These are phyloP conservation scores for Channallabes apus DNA, from an alignment of 2,797 vertebrate genomes.

Conservation along the genomic window DNA sequence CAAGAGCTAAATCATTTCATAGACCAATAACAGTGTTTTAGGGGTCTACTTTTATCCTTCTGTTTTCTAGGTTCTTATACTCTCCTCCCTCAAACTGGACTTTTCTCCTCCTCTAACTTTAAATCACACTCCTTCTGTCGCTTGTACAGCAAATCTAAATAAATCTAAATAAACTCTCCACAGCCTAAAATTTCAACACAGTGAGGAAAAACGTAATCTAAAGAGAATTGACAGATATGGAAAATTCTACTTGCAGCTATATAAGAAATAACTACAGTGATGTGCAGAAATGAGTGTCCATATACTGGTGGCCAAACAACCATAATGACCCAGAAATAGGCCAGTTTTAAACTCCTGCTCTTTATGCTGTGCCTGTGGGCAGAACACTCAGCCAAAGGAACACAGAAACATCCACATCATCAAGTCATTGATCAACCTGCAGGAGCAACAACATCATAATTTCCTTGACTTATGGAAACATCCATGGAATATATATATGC, in stretches of 20 bases:
- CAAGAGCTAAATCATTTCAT: neutral
- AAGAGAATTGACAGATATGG: neutral
- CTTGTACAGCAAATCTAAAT: neutral
- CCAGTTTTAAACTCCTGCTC: neutral
- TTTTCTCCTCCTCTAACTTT: conserved; percentile 39
- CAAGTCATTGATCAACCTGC: neutral
- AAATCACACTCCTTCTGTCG: conserved; percentile 6
- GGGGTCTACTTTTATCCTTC: neutral
- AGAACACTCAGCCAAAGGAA: neutral
- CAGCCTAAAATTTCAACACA: neutral
- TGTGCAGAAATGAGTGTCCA: neutral
- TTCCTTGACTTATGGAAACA: neutral
- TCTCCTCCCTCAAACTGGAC: conserved; percentile 17
- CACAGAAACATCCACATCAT: neutral
- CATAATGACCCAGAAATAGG: neutral
- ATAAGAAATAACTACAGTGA: neutral
- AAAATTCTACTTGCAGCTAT: neutral
- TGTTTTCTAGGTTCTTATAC: neutral
- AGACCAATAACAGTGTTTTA: neutral
- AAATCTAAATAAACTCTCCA: neutral
- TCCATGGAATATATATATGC: neutral
- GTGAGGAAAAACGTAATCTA: neutral
- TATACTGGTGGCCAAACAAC: neutral
- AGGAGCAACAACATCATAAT: no score
- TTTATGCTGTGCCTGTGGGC: neutral